Conservation (phyloP, 2,888 invertebrate species). For the Eristalis arbustorum region DNA sequence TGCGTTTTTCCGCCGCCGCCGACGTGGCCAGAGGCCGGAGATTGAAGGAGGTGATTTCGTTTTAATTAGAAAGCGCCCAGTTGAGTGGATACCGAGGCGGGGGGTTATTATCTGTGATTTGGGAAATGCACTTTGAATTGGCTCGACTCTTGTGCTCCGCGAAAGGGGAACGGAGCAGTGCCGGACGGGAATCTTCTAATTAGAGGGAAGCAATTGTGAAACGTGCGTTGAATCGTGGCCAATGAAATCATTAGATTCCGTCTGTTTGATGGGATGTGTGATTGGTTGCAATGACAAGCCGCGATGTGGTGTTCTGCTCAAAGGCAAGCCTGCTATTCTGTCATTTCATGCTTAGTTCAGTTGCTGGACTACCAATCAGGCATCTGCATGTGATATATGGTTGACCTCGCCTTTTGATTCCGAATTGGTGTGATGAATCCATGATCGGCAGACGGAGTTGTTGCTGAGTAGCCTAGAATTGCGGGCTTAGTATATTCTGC, state of each 20-base stretch:
- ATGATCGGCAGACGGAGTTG: too few species aligned
- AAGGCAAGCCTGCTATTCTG: too few species aligned
- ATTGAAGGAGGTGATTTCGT: neutral
- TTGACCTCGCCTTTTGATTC: too few species aligned
- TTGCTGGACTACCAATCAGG: too few species aligned
- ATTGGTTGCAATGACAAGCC: too few species aligned
- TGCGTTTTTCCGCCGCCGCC: neutral
- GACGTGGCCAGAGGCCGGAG: neutral
- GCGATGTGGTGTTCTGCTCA: too few species aligned
- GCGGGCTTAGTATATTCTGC: too few species aligned
- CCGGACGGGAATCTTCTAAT: neutral
- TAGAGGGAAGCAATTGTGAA: neutral
- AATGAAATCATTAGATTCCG: neutral
- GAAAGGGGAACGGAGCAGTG: neutral
- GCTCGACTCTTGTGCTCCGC: neutral
- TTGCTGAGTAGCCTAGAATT: too few species aligned
- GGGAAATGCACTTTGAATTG: conserved; percentile 34
- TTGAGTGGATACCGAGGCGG: conserved; percentile 35
- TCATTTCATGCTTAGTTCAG: too few species aligned
- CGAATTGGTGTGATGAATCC: too few species aligned
- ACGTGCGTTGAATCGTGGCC: neutral
- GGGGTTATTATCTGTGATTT: conserved; percentile 32
- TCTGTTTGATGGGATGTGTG: too few species aligned
- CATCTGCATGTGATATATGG: too few species aligned
- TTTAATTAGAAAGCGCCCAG: conserved; percentile 54